Conservation (phyloP, 2,113 vertebrate genomes). For the Psittacara wagleri region DNA sequence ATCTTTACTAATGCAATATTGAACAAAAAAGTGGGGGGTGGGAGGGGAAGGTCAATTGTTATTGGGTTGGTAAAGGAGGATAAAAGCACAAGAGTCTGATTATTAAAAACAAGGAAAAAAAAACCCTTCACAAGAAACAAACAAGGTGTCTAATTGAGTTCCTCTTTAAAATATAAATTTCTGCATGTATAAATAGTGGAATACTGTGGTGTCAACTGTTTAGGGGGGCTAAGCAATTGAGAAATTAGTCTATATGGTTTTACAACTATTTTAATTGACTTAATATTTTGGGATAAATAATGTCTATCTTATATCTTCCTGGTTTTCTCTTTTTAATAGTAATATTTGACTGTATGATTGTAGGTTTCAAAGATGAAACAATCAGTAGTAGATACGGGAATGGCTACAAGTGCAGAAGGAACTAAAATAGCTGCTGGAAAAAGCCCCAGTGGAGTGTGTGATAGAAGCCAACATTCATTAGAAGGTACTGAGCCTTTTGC, state of each 20-base stretch:
- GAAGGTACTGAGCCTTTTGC: constrained; percentile 38
- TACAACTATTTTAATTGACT: background rate
- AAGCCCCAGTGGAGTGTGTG: background rate
- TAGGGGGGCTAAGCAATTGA: rapidly evolving
- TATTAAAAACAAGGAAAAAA: background rate
- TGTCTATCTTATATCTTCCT: background rate
- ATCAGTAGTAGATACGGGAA: background rate
- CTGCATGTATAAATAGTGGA: background rate
- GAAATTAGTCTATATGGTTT: background rate
- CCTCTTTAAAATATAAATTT: background rate
- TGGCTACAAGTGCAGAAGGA: background rate
- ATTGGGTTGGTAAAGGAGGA: background rate
- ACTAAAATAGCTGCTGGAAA: background rate
- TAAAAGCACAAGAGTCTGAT: background rate
- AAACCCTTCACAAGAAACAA: background rate
- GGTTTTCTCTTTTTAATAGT: background rate
- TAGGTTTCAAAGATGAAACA: background rate
- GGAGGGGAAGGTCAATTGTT: background rate
- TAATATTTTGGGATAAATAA: background rate
- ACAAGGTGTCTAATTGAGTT: background rate
- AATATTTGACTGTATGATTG: background rate
- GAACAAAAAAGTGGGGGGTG: rapidly evolving
- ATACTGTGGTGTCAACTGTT: background rate
- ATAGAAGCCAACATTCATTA: constrained; percentile 3
- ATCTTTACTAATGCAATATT: background rate